A percentile compares a stretch with the other conserved stretches of the same genome.
Evolutionary conservation across 2,888 invertebrate genomes (phyloP).

Genomic region (Cryptocephalus moraei): DNA sequence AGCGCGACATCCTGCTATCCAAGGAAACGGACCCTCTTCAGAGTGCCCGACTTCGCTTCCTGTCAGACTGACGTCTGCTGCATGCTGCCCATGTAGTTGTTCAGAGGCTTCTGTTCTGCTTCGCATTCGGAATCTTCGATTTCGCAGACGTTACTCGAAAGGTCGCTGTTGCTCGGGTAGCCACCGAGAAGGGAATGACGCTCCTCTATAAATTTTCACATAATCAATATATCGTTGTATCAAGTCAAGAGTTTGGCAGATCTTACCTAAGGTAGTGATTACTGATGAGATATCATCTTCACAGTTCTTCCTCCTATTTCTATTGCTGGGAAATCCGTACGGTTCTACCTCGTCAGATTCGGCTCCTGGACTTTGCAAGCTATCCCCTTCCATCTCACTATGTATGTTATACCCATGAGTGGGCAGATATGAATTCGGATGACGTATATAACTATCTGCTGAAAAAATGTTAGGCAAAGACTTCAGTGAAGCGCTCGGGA

Average conservation of each 20-base stretch:
- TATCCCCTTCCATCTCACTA: conserved; percentile 53
- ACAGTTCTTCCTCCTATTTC: conserved; percentile 39
- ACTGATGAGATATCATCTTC: conserved; percentile 58
- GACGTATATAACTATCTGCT: conserved; percentile 62
- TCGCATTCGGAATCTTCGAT: conserved; percentile 83
- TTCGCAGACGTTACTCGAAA: conserved; percentile 83
- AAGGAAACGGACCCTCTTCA: conserved; percentile 25
- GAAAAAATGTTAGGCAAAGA: conserved; percentile 5
- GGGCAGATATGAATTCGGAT: conserved; percentile 77
- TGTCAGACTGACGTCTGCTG: conserved; percentile 39
- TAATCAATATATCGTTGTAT: too few species aligned
- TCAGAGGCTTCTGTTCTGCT: conserved; percentile 38
- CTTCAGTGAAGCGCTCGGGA: too few species aligned
- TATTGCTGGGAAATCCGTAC: conserved; percentile 41
- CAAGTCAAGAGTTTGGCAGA: too few species aligned
- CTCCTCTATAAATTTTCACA: conserved; percentile 43
- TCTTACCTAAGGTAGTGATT: conserved; percentile 53
- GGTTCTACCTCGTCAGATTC: conserved; percentile 41
- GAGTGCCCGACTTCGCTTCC: conserved; percentile 16
- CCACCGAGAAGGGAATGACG: conserved; percentile 65
- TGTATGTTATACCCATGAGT: conserved; percentile 52
- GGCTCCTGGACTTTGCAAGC: conserved; percentile 35
- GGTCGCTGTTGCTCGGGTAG: conserved; percentile 69
- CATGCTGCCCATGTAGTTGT: conserved; percentile 31
- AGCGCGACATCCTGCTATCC: conserved; percentile 26